phyloP scores from a whole-genome alignment of 2,888 invertebrate genomes.

The Eupelmus urozonus region DNA sequence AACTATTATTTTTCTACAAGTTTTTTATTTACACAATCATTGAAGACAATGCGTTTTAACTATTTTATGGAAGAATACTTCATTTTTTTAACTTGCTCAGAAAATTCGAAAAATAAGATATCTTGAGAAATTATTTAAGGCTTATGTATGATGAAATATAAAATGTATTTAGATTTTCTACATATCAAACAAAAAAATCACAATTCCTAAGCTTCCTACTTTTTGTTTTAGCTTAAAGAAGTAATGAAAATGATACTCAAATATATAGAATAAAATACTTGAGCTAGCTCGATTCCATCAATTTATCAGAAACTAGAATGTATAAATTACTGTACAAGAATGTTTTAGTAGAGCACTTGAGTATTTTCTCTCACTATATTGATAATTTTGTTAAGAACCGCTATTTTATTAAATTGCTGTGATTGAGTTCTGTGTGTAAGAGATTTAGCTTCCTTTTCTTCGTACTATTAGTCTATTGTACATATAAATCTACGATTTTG shows the following conservation, averaged over 20 bases:
- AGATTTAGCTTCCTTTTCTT: constrained; percentile 16
- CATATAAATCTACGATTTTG: constrained; percentile 43
- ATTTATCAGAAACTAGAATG: neutral
- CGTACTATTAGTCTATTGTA: constrained; percentile 44
- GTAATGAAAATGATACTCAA: constrained; percentile 26
- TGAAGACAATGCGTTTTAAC: constrained; percentile 18
- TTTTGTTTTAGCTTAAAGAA: constrained; percentile 56
- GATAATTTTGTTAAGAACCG: no score
- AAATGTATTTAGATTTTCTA: constrained; percentile 73
- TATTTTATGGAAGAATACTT: constrained; percentile 8
- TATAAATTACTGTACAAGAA: neutral
- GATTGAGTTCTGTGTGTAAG: neutral
- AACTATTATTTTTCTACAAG: constrained; percentile 32
- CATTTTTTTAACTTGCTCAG: constrained; percentile 7
- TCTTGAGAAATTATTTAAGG: constrained; percentile 17
- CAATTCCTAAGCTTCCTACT: constrained; percentile 63
- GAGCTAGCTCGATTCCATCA: constrained; percentile 2
- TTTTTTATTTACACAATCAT: constrained; percentile 20
- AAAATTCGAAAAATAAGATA: constrained; percentile 39
- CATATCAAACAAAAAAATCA: constrained; percentile 65
- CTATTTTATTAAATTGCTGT: neutral
- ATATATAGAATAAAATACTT: constrained; percentile 12
- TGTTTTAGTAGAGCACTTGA: neutral
- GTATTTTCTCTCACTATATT: constrained; percentile 5
- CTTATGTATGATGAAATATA: constrained; percentile 60